Base-by-base conservation (phyloP, 2,888 invertebrate genomes). In the Dicyrtomina minuta region DNA sequence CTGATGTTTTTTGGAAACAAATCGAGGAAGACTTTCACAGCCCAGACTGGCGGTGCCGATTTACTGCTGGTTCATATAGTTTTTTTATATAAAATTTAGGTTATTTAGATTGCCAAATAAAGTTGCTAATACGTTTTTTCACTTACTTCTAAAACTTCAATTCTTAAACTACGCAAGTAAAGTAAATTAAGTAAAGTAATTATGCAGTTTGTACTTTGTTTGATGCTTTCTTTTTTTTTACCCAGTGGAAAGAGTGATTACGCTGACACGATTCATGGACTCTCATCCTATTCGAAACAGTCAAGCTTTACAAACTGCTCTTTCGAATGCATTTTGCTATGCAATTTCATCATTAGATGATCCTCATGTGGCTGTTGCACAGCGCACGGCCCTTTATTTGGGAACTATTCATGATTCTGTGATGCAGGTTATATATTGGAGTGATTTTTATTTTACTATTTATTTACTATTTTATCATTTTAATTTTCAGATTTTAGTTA, bases 261-360 rank as follows among this genome's bases (percentile, higher is more conserved):
- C 96, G 68, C 89, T 99, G 73, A 94, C 95, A 33, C 86, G 90
- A 81, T 95, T 96, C 82, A 91, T 97, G 88, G 95, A 96, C 81
- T 89, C 91, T 0, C 91, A 92, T 0, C 92, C 94, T 0, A 85
- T 96, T 33, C 88, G 90, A 79, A 90, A 90, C 67, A 91, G 93
- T 81, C 87, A 89, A 68, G 87, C 89, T 0, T 84, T 99, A 60
- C 96, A 97, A 83, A 93, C 96, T 0, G 92, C 96, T 0, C 83
- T 99, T 79, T 94, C 98, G 6, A 96, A 96, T 76, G 94, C 96
- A 1, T 97, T 98, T 85, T 97, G 96, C 83, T 95, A 96, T 82
- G 86, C 98, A 68, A 92, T 99, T 77, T 93, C 93, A 66, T 92
- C 95, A 79, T 91, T 98, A 88, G 96, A 97, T 83, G 99, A 99